Evolutionary conservation across 30 jellyfish, hydroid and myxozoan genomes (phyloP).

Genomic region (Chrysaora quinquecirrha): DNA sequence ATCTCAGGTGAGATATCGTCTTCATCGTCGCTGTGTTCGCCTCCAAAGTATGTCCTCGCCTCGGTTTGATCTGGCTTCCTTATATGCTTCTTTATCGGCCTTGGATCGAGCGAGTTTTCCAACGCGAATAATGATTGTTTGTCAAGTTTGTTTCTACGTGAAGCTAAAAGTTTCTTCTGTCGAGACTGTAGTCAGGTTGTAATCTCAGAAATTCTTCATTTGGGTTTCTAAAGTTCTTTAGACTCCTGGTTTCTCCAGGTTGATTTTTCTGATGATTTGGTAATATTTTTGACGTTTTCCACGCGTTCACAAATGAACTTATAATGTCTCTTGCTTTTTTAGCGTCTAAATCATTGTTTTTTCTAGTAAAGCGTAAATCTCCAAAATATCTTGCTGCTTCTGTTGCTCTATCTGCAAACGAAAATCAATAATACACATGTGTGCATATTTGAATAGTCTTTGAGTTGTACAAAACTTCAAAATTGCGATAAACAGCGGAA

Average conservation of each 20-base stretch:
- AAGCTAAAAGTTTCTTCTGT: conserved; percentile 26
- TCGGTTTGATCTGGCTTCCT: conserved; percentile 51
- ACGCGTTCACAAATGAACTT: conserved; percentile 66
- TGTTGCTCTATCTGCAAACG: neutral
- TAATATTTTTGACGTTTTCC: conserved; percentile 63
- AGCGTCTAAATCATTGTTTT: conserved; percentile 5
- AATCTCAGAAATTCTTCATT: conserved; percentile 1
- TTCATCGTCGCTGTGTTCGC: conserved; percentile 68
- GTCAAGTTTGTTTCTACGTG: conserved; percentile 49
- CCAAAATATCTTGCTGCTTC: neutral
- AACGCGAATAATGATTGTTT: conserved; percentile 59
- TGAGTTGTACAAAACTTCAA: too few species aligned
- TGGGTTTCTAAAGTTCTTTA: neutral
- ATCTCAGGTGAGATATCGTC: conserved; percentile 76
- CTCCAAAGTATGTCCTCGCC: conserved; percentile 85
- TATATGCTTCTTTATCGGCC: conserved; percentile 36
- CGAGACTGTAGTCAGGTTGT: too few species aligned
- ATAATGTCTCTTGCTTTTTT: conserved; percentile 67
- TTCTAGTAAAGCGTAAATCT: neutral
- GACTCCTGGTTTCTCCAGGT: neutral
- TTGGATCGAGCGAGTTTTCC: conserved; percentile 57
- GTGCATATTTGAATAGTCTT: too few species aligned
- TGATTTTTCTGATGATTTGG: conserved; percentile 47
- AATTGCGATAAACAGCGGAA: too few species aligned
- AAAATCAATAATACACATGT: neutral